Base-by-base conservation (phyloP, 2,797 vertebrate genomes). In the Neoniphon sammara region DNA sequence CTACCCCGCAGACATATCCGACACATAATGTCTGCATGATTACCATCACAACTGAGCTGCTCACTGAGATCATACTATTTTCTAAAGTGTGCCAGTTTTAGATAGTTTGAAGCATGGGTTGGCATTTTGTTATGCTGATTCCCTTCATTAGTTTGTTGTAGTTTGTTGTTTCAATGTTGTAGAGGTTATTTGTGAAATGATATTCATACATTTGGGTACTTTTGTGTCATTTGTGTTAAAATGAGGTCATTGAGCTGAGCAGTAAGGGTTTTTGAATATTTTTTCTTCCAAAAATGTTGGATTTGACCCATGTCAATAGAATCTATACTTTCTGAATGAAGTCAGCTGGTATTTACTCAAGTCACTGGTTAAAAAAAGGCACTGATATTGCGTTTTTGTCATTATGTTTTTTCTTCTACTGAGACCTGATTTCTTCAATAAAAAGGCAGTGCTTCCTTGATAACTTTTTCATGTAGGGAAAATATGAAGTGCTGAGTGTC, bases 1-100 rank as follows among this genome's bases (percentile, higher is more conserved):
- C 0, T 94, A 94, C 50, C 66, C 83, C 10, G 72, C 86, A 27
- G 61, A 86, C 57, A 21, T 49, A 18, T 59, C 66, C 2, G 87
- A 91, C 75, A 66, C 47, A 62, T 83, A 68, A 65, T 86, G 81
- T 87, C 63, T 17, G 55, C 0, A 5, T 14, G 15, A 62, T 12
- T n/a, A 39, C n/a, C 12, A 8, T 60, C 34, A 57, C 8, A 20
- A 14, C 44, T 70, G 30, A 79, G 47, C 31, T 30, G 44, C 4
- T 67, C 31, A 20, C 34, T 27, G 49, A 60, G 78, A 73, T 18
- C 0, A 42, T 14, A 27, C 17, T 2, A 34, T 34, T 57, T 31
- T 57, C 9, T 56, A 66, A 47, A 18, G 15, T 7, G 36, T 71
- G 55, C 11, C 2, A 59, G 25, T 68, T 66, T 69, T 63, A 23